These are phyloP conservation scores for Taphrorychus bicolor DNA, from an alignment of 2,888 invertebrate species.

Conservation along the genomic window DNA sequence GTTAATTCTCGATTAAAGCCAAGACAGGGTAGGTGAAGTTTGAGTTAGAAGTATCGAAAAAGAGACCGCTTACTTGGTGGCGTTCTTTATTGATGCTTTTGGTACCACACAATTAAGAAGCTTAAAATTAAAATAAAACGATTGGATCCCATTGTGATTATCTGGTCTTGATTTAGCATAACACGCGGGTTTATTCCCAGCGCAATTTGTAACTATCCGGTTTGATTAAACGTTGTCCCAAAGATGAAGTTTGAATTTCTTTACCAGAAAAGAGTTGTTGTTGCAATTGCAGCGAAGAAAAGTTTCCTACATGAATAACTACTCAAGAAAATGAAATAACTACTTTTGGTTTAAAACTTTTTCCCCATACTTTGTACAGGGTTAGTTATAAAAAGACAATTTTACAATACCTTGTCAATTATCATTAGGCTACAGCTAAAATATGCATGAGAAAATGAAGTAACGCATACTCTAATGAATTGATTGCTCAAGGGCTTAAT, in stretches of 20 bases:
- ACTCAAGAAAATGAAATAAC: too few species aligned
- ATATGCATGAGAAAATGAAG: constrained; percentile 48
- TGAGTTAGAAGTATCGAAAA: too few species aligned
- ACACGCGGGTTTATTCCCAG: constrained; percentile 25
- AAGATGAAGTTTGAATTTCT: too few species aligned
- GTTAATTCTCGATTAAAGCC: too few species aligned
- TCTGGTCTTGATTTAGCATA: constrained; percentile 33
- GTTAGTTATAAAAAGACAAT: too few species aligned
- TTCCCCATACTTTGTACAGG: too few species aligned
- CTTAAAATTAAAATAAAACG: constrained; percentile 33
- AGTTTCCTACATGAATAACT: too few species aligned
- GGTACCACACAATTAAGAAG: constrained; percentile 36
- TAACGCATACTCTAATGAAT: constrained; percentile 44
- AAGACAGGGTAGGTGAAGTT: too few species aligned
- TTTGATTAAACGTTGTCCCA: constrained; percentile 7
- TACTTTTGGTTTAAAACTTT: too few species aligned
- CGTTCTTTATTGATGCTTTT: constrained; percentile 17
- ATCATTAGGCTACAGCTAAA: constrained; percentile 17
- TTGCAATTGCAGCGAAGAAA: too few species aligned
- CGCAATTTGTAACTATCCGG: constrained; percentile 24
- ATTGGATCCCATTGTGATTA: constrained; percentile 32
- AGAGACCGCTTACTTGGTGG: constrained; percentile 1
- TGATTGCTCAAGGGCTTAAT: constrained; percentile 45
- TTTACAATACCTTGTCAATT: too few species aligned
- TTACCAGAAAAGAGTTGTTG: too few species aligned